phyloP scores from a whole-genome alignment of 2,888 invertebrate genomes.

The Colostygia pectinataria region DNA sequence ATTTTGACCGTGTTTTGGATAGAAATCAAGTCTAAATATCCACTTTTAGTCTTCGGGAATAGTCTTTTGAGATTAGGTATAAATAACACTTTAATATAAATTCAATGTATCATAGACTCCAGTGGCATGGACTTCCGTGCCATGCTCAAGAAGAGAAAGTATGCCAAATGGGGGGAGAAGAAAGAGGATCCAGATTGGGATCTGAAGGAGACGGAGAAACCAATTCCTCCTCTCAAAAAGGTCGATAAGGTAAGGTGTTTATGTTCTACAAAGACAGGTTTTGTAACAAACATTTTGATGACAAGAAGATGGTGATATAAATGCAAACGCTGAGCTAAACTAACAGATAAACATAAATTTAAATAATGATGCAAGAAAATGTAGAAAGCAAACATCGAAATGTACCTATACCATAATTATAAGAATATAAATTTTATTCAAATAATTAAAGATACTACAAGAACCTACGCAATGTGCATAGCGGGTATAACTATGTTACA shows the following conservation, averaged over 20 bases:
- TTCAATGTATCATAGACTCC: constrained; percentile 86
- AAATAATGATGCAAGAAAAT: constrained; percentile 38
- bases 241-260: constrained; percentile 92
- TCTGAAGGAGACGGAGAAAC: constrained; percentile 95
- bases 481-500: constrained; percentile 5
- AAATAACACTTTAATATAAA: neutral
- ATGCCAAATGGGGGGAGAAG: constrained; percentile 95
- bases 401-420: too few relatives aligned
- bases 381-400: constrained; percentile 30
- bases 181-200: constrained; percentile 97
- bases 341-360: constrained; percentile 26
- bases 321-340: constrained; percentile 46
- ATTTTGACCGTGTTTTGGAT: too few relatives aligned
- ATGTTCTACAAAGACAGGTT: constrained; percentile 1
- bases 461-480: too few relatives aligned
- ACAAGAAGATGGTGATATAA: constrained; percentile 64
- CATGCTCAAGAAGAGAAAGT: constrained; percentile 97
- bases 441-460: too few relatives aligned
- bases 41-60: too few relatives aligned
- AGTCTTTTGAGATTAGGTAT: neutral
- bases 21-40: too few relatives aligned
- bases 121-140: constrained; percentile 99
- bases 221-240: constrained; percentile 93
- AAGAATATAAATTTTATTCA: too few relatives aligned
- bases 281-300: constrained; percentile 5